A percentile compares a stretch with the other conserved stretches of the same genome.
These are phyloP conservation scores for Horisme vitalbata DNA, from an alignment of 2,888 invertebrate genomes.

Conservation along the genomic window DNA sequence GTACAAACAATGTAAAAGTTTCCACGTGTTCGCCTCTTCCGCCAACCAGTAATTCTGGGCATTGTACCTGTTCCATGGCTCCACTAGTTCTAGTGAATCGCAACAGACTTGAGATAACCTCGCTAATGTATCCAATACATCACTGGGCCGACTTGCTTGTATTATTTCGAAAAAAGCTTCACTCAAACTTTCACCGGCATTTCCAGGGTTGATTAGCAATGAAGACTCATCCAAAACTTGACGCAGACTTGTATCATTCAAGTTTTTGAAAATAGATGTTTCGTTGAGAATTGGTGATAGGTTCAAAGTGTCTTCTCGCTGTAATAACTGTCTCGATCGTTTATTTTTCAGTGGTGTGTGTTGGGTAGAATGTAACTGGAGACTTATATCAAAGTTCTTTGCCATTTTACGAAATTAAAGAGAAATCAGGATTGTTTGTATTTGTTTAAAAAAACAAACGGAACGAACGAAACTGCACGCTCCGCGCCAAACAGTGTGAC, in stretches of 20 bases:
- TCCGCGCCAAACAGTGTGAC: conserved; percentile 8
- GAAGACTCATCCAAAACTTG: conserved; percentile 74
- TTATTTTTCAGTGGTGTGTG: conserved; percentile 64
- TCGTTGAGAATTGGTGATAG: conserved; percentile 74
- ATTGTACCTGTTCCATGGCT: conserved; percentile 77
- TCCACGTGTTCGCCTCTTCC: conserved; percentile 95
- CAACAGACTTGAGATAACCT: conserved; percentile 86
- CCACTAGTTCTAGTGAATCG: conserved; percentile 81
- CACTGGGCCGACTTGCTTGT: conserved; percentile 68
- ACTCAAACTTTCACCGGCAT: conserved; percentile 59
- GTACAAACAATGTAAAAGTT: conserved; percentile 90
- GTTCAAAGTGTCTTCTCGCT: conserved; percentile 71
- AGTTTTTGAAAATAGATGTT: conserved; percentile 71
- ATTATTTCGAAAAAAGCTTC: conserved; percentile 78
- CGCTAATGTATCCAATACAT: conserved; percentile 83
- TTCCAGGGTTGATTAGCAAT: conserved; percentile 53
- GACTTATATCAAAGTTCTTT: conserved; percentile 56
- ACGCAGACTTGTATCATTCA: conserved; percentile 72
- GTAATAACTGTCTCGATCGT: conserved; percentile 57
- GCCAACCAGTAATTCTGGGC: conserved; percentile 84
- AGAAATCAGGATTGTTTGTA: too few relatives aligned
- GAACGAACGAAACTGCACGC: not conserved
- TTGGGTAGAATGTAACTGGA: conserved; percentile 62
- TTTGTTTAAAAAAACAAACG: too few relatives aligned
- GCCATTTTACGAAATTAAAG: too few relatives aligned